Conservation (phyloP, 1,140 invertebrate genomes). For the Plodia interpunctella region DNA sequence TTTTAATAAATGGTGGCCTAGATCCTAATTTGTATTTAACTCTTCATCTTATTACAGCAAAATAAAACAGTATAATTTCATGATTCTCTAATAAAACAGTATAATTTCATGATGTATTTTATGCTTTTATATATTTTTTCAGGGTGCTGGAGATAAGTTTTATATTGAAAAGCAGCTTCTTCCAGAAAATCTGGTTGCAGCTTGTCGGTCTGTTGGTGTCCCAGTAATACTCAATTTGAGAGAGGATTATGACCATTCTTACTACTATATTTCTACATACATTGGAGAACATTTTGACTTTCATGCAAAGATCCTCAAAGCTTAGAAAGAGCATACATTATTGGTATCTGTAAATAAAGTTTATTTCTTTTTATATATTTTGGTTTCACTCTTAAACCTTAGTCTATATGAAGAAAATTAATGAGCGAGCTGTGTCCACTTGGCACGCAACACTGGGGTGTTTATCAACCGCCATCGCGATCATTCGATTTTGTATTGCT, state of each 20-base stretch:
- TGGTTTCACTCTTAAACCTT: too few species aligned
- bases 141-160: constrained; percentile 92
- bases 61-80: too few species aligned
- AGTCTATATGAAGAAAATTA: too few species aligned
- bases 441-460: too few species aligned
- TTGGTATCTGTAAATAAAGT: not conserved
- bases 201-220: constrained; percentile 83
- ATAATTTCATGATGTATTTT: too few species aligned
- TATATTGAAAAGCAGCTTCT: constrained; percentile 86
- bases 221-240: constrained; percentile 87
- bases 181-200: constrained; percentile 89
- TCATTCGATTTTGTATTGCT: too few species aligned
- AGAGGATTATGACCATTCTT: constrained; percentile 97
- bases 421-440: too few species aligned
- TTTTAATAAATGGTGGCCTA: too few species aligned
- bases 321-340: constrained; percentile 28
- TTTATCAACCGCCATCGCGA: not conserved
- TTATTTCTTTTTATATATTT: not conserved
- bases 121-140: constrained; percentile 29
- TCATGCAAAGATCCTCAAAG: constrained; percentile 86
- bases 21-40: too few species aligned
- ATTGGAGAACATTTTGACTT: constrained; percentile 96
- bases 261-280: constrained; percentile 96
- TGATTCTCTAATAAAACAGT: too few species aligned
- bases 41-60: too few species aligned